Evolutionary conservation across 1,140 invertebrate genomes (phyloP), one percentile per base, ranked within the genome.

Genomic region (Choristoneura fumiferana): DNA sequence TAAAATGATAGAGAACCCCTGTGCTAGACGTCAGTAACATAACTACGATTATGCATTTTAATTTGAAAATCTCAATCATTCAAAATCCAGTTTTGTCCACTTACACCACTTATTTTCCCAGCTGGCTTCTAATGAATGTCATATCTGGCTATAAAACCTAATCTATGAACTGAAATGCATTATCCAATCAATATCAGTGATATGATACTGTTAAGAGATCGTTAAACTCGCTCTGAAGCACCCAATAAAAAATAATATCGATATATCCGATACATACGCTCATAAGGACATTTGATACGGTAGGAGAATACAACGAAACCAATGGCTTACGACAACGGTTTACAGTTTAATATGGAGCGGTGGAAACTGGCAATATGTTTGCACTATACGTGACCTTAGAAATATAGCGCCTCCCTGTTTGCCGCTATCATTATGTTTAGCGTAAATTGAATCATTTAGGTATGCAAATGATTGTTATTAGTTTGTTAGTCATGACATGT

Each of bases 321-420:
- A 6, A 29, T 29, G 22, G 6, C 22, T 29, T 29, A 29, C 6
- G 22, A 29, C 22, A 29, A 29, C 22, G 18, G n/a, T 22, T n/a
- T 6, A 13, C n/a, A 29, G 1, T 1, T n/a, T 14, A 13, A 22
- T 29, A 22, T 29, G 18, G 14, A 22, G 2, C 14, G 18, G 22
- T 22, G 43, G 17, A 29, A 12, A 10, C 5, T 8, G 8, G 22
- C 40, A 43, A n/a, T 29, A 22, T 49, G 43, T 49, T 49, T 49
- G 43, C 43, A n/a, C 40, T 18, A 33, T 45, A 45, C 40, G 14
- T 49, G 43, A 49, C 43, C 43, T 49, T 12, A 49, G 43, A 49
- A 49, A 49, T 33, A 49, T 49, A 10, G 43, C 43, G 43, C 43
- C 43, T 49, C 43, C 17, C 29, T 49, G 22, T 29, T 29, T 29